A percentile compares a stretch with the other conserved stretches of the same genome.
Evolutionary conservation across 2,888 invertebrate species (phyloP).

Genomic region (Zaprionus lineosus): DNA sequence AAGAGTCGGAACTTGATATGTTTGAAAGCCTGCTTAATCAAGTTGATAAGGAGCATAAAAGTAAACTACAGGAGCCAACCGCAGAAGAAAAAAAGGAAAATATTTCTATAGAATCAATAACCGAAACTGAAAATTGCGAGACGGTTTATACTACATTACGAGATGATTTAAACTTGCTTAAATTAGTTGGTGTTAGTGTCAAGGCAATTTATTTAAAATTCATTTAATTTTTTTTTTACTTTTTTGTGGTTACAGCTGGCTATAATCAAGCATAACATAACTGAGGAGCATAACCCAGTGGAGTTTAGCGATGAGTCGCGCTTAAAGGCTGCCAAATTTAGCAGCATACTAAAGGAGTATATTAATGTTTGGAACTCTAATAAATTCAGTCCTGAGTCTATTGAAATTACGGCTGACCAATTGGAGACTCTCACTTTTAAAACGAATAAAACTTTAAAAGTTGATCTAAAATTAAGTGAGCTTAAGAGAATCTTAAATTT

Average conservation of each 20-base stretch:
- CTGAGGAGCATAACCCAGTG: conserved; percentile 42
- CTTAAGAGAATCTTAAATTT: conserved; percentile 65
- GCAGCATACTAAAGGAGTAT: conserved; percentile 38
- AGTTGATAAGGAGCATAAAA: conserved; percentile 18
- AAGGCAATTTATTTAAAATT: no score
- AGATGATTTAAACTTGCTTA: conserved; percentile 23
- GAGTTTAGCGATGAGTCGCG: conserved; percentile 43
- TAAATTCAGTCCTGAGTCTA: no score
- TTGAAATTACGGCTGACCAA: no score
- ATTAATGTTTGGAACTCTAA: conserved; percentile 56
- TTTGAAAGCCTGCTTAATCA: conserved; percentile 20
- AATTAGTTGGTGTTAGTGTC: conserved; percentile 47
- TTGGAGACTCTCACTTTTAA: conserved; percentile 32
- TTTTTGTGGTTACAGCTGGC: conserved; percentile 42
- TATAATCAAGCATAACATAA: conserved; percentile 31
- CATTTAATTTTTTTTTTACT: not conserved
- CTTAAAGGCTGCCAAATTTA: conserved; percentile 48
- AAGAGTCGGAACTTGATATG: not conserved
- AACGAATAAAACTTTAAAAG: conserved; percentile 28
- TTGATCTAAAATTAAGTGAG: conserved; percentile 29
- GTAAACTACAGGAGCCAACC: not conserved
- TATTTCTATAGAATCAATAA: no score
- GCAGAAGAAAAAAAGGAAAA: not conserved
- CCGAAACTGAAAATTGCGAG: no score
- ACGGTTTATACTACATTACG: no score